Evolutionary conservation across 2,113 vertebrate species (phyloP).

Genomic region (Myrmecobius fasciatus): DNA sequence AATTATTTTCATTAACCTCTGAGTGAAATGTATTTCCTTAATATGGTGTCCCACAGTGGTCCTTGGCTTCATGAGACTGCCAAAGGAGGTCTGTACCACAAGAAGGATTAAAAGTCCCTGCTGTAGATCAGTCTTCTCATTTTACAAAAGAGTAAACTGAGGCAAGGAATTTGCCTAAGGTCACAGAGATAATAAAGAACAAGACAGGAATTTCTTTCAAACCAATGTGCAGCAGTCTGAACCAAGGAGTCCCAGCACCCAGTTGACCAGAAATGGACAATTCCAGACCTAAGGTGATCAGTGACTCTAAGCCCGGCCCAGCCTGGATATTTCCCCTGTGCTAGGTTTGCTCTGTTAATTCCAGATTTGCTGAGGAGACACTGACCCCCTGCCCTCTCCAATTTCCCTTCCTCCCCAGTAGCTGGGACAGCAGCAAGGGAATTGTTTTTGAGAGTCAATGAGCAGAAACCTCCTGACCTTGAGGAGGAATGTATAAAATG

Average conservation of each 20-base stretch:
- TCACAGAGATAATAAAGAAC: not conserved
- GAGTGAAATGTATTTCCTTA: not conserved
- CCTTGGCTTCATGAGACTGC: not conserved
- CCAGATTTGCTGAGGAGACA: conserved; percentile 3
- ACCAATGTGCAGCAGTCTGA: not conserved
- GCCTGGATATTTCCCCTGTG: not conserved
- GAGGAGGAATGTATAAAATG: conserved; percentile 75
- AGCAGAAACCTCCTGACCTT: conserved; percentile 70
- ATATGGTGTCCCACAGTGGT: not conserved
- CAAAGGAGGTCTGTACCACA: too few relatives aligned
- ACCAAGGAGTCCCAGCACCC: not conserved
- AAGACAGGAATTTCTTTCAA: not conserved
- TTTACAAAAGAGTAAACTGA: too few relatives aligned
- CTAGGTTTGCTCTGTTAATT: not conserved
- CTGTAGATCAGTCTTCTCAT: too few relatives aligned
- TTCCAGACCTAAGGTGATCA: rapidly evolving
- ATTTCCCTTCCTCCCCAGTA: not conserved
- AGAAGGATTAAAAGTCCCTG: not conserved
- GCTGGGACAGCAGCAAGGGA: conserved; percentile 18
- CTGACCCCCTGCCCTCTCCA: not conserved
- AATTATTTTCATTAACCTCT: not conserved
- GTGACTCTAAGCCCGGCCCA: not conserved
- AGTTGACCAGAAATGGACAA: not conserved
- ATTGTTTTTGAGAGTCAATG: conserved; percentile 49
- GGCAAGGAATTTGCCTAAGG: not conserved